Conservation (phyloP, 2,888 invertebrate genomes). For the Cantharis rufa region DNA sequence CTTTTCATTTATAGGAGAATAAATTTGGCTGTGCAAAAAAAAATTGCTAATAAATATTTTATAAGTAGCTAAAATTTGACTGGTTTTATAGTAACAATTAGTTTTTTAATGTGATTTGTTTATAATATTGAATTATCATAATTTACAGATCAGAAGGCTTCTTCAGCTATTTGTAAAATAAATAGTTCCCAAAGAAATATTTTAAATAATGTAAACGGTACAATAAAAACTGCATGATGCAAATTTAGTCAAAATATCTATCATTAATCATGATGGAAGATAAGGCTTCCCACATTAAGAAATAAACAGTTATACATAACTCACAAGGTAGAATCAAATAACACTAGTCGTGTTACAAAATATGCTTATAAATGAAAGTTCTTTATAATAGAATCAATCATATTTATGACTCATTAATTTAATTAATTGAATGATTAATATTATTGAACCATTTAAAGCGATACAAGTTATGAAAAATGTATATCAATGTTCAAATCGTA, state of each 20-base stretch:
- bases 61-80: not conserved
- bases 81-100: too few species aligned
- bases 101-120: too few species aligned
- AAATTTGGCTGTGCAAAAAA: not conserved
- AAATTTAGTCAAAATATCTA: not conserved
- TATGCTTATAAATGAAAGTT: conserved; percentile 4
- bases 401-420: not conserved
- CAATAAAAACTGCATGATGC: not conserved
- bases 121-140: not conserved
- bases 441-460: not conserved
- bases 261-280: conserved; percentile 1
- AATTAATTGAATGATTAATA: not conserved
- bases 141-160: not conserved
- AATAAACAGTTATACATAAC: conserved; percentile 1
- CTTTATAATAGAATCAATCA: not conserved
- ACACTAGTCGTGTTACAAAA: conserved; percentile 3
- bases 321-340: conserved; percentile 2
- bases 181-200: not conserved
- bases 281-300: conserved; percentile 2
- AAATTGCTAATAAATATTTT: not conserved
- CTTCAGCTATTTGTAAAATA: not conserved
- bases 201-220: not conserved
- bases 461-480: not conserved
- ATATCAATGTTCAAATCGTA: not conserved
- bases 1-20: not conserved